These are phyloP conservation scores for Tribolium freemani DNA, from an alignment of 2,888 invertebrate genomes.

Conservation along the genomic window DNA sequence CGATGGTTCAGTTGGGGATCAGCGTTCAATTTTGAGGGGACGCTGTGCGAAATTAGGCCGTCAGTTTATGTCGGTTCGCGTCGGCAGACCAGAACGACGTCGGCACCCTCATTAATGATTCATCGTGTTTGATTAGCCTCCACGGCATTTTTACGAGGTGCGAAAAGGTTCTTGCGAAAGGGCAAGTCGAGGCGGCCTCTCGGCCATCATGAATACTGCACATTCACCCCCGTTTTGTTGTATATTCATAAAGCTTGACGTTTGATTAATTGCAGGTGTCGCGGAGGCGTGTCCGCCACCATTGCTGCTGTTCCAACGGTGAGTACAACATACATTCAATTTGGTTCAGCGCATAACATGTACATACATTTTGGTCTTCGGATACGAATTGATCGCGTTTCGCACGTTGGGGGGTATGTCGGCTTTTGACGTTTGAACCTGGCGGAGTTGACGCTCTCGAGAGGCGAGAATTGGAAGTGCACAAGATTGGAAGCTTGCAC, in stretches of 20 bases:
- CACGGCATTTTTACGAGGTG: slow-evolving; percentile 45
- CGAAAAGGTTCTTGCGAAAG: slow-evolving; percentile 40
- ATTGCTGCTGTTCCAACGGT: slow-evolving; percentile 48
- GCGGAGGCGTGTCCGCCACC: slow-evolving; percentile 48
- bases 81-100: slow-evolving; percentile 15
- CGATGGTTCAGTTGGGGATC: background rate
- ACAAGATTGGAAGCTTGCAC: background rate
- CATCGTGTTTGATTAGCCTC: slow-evolving; percentile 44
- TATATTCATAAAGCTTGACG: slow-evolving; percentile 45
- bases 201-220: slow-evolving; percentile 17
- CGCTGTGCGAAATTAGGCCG: background rate
- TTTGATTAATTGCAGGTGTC: slow-evolving; percentile 51
- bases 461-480: background rate
- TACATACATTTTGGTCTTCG: background rate
- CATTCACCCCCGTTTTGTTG: slow-evolving; percentile 7
- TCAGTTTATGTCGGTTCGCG: background rate
- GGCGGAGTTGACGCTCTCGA: background rate
- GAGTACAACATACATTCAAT: slow-evolving; percentile 43
- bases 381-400: slow-evolving; percentile 26
- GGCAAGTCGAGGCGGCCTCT: slow-evolving; percentile 21
- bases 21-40: background rate
- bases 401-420: slow-evolving; percentile 11
- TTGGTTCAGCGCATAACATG: slow-evolving; percentile 5
- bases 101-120: slow-evolving; percentile 41
- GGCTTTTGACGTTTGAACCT: background rate